phyloP scores from a whole-genome alignment of 2,113 vertebrate genomes.

The Lophochroa leadbeateri region DNA sequence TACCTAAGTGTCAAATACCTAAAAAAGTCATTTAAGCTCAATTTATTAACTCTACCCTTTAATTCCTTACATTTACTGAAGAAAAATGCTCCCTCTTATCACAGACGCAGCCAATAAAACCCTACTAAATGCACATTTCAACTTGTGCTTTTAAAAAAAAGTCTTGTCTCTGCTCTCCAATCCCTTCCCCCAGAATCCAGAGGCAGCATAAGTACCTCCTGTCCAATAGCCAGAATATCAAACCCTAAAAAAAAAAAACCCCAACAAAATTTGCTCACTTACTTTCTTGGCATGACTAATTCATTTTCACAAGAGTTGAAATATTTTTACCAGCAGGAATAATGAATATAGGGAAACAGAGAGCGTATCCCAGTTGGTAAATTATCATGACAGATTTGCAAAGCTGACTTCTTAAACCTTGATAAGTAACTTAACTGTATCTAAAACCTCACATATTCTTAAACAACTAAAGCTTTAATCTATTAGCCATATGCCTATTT shows the following conservation, averaged over 20 bases:
- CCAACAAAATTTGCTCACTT: not conserved
- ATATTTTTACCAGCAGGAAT: not conserved
- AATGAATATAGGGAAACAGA: not conserved
- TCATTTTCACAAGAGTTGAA: not conserved
- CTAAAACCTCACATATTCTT: not conserved
- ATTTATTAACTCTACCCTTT: not conserved
- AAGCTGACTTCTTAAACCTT: not conserved
- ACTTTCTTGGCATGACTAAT: not conserved
- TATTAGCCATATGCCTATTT: conserved; percentile 20
- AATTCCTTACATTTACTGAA: not conserved
- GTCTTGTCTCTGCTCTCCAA: not conserved
- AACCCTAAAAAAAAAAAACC: not conserved
- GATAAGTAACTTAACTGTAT: conserved; percentile 31
- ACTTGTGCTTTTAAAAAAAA: not conserved
- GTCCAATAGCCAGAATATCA: not conserved
- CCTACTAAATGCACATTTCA: not conserved
- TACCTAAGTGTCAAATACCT: not conserved
- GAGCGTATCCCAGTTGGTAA: not conserved
- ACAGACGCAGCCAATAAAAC: not conserved
- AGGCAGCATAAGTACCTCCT: not conserved
- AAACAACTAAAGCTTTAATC: conserved; percentile 1
- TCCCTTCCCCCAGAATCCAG: not conserved
- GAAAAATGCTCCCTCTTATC: not conserved
- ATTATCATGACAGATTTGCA: conserved; percentile 24
- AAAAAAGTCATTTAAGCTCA: not conserved